Evolutionary conservation across 2,113 vertebrate genomes (phyloP).

Genomic region (Anthoscopus minutus): DNA sequence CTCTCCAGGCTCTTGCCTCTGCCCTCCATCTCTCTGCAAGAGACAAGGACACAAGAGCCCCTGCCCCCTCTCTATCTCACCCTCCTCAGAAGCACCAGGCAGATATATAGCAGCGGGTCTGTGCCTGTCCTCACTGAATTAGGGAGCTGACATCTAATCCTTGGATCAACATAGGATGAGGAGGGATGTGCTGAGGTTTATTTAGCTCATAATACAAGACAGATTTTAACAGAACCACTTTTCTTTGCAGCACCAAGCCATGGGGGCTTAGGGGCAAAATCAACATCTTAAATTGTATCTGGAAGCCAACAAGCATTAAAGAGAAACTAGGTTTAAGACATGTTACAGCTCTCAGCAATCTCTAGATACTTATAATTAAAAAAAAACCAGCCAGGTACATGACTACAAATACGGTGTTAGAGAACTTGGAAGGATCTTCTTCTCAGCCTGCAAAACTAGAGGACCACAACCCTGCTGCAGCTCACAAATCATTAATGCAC

Average conservation of each 20-base stretch:
- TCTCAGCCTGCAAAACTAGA: background rate
- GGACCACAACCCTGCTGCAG: background rate
- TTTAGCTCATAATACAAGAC: background rate
- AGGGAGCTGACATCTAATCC: background rate
- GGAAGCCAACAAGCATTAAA: background rate
- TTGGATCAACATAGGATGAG: background rate
- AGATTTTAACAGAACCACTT: background rate
- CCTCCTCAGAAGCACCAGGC: background rate
- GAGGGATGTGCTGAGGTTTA: background rate
- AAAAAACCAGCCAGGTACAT: background rate
- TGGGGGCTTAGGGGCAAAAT: background rate
- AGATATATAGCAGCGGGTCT: background rate
- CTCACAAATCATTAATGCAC: background rate
- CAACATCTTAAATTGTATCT: background rate
- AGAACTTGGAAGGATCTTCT: background rate
- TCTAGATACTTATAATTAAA: background rate
- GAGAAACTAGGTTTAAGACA: background rate
- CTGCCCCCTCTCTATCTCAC: too few relatives aligned
- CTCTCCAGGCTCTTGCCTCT: background rate
- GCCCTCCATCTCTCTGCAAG: background rate
- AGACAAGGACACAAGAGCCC: background rate
- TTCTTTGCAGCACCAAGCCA: background rate
- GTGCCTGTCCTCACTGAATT: background rate
- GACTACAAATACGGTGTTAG: background rate
- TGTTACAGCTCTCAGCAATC: background rate